A percentile compares a stretch with the other conserved stretches of the same genome.
Evolutionary conservation across 2,797 vertebrate species (phyloP).

Genomic region (Tauraco hartlaubi): DNA sequence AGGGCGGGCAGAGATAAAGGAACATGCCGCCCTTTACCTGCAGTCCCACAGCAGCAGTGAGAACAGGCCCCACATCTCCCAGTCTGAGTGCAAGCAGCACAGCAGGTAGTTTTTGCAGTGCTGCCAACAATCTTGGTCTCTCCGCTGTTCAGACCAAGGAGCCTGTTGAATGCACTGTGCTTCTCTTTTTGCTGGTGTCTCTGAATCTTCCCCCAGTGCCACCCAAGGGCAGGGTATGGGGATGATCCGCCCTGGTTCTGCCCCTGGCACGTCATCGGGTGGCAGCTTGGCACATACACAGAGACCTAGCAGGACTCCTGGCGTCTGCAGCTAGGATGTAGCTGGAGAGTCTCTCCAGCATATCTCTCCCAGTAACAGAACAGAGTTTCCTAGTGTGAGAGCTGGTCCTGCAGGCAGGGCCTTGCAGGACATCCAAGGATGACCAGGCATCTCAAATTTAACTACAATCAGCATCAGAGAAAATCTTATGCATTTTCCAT

Average conservation of each 20-base stretch:
- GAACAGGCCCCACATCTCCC: background rate
- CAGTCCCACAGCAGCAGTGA: accelerated
- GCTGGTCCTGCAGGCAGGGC: background rate
- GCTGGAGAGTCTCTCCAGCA: background rate
- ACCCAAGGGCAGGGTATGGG: background rate
- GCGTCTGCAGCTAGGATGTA: accelerated
- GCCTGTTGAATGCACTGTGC: background rate
- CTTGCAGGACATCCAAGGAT: background rate
- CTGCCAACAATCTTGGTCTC: background rate
- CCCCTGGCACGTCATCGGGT: accelerated
- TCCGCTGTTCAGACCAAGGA: background rate
- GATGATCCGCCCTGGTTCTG: background rate
- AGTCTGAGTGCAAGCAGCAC: background rate
- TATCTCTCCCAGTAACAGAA: background rate
- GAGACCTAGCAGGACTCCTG: background rate
- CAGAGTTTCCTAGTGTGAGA: accelerated
- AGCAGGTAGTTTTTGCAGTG: background rate
- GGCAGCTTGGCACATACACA: background rate
- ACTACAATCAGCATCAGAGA: background rate
- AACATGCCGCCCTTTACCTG: background rate
- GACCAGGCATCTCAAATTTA: background rate
- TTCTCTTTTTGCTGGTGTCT: background rate
- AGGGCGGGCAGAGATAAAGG: background rate
- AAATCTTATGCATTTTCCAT: background rate
- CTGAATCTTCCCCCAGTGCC: background rate